Percentiles rank a stretch among this genome's conserved stretches.
Evolutionary conservation across 2,888 invertebrate species (phyloP).

Genomic region (Lycia hirtaria): DNA sequence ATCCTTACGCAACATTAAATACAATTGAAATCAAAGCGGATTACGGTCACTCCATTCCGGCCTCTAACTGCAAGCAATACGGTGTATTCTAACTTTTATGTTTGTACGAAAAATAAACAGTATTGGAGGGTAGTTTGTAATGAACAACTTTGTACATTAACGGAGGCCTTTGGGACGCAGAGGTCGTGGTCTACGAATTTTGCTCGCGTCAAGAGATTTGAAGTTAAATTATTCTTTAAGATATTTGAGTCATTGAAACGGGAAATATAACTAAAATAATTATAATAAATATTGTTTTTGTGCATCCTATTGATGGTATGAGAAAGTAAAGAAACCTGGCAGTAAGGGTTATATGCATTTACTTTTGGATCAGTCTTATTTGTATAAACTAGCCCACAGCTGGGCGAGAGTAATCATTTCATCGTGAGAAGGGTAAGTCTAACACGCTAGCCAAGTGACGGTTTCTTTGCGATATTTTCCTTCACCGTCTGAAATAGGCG

Average conservation of each 20-base stretch:
- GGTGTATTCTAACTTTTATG: constrained; percentile 22
- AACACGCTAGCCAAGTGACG: no score
- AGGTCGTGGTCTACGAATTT: constrained; percentile 20
- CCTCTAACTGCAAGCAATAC: constrained; percentile 36
- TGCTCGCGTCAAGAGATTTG: constrained; percentile 9
- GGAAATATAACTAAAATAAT: not conserved
- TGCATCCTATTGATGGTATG: no score
- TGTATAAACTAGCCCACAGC: no score
- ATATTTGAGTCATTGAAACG: constrained; percentile 12
- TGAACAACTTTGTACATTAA: constrained; percentile 38
- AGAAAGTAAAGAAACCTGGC: no score
- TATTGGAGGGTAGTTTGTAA: constrained; percentile 33
- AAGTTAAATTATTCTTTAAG: constrained; percentile 19
- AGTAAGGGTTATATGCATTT: no score
- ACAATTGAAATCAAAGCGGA: constrained; percentile 47
- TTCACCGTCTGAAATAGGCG: no score
- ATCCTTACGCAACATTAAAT: constrained; percentile 59
- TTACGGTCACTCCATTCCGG: constrained; percentile 33
- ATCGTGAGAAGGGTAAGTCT: no score
- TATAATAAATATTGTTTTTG: no score
- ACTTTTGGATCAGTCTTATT: no score
- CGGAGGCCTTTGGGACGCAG: constrained; percentile 25
- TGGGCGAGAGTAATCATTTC: no score
- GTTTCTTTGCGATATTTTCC: no score
- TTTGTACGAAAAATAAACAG: constrained; percentile 29